These are phyloP conservation scores for Drosophila pseudoananassae DNA, from an alignment of 1,140 invertebrate species.

Conservation along the genomic window DNA sequence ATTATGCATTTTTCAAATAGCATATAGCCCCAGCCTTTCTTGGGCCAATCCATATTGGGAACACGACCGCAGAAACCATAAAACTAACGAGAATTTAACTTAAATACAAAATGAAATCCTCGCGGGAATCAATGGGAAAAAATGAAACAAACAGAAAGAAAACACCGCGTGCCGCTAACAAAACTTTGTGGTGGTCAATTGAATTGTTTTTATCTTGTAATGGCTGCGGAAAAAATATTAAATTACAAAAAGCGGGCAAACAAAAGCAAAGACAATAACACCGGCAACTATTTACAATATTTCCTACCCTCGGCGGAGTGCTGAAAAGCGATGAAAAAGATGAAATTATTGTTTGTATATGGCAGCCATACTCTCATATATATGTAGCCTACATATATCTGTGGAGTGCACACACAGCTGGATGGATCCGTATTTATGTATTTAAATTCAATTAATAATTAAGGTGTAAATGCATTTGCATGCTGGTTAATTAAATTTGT, in stretches of 20 bases:
- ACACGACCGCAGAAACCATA: conserved; percentile 52
- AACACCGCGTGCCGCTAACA: conserved; percentile 36
- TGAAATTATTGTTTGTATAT: conserved; percentile 30
- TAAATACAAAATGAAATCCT: conserved; percentile 36
- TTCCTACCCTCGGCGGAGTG: not conserved
- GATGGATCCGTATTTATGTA: conserved; percentile 67
- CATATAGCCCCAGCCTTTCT: conserved; percentile 1
- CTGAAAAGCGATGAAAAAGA: conserved; percentile 22
- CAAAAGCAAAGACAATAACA: conserved; percentile 40
- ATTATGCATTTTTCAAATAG: conserved; percentile 20
- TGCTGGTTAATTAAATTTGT: conserved; percentile 83
- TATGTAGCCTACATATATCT: not conserved
- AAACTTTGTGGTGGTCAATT: conserved; percentile 45
- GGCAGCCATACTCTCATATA: conserved; percentile 9
- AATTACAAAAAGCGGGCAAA: conserved; percentile 38
- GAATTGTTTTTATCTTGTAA: conserved; percentile 21
- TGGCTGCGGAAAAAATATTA: conserved; percentile 38
- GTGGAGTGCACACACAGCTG: not conserved
- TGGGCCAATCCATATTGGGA: conserved; percentile 9
- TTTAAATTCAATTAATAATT: conserved; percentile 84
- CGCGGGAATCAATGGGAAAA: conserved; percentile 12
- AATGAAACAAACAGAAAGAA: conserved; percentile 3
- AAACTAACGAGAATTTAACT: conserved; percentile 62
- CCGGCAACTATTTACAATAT: conserved; percentile 36
- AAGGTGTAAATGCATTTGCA: conserved; percentile 83